These are phyloP conservation scores for Pasiphila rectangulata DNA, from an alignment of 2,888 invertebrate genomes.

Conservation along the genomic window DNA sequence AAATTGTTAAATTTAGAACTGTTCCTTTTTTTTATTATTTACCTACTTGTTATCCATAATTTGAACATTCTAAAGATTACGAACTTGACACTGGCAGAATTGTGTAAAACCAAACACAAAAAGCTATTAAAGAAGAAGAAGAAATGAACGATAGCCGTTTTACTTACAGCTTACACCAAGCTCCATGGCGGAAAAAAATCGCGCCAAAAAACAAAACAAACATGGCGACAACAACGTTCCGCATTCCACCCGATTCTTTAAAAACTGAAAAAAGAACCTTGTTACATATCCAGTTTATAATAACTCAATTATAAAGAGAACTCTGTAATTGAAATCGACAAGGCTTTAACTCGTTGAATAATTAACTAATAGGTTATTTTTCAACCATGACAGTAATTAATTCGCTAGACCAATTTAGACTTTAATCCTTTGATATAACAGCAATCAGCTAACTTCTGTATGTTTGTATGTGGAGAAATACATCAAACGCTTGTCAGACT, in stretches of 20 bases:
- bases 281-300: constrained; percentile 4
- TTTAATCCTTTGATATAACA: constrained; percentile 9
- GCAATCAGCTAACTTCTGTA: neutral
- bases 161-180: too few relatives aligned
- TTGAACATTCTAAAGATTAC: too few relatives aligned
- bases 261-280: constrained; percentile 10
- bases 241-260: neutral
- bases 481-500: constrained; percentile 6
- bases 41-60: too few relatives aligned
- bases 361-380: constrained; percentile 13
- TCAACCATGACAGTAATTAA: neutral
- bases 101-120: too few relatives aligned
- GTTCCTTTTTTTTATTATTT: too few relatives aligned
- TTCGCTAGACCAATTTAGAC: constrained; percentile 1
- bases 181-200: too few relatives aligned
- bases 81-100: too few relatives aligned
- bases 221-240: too few relatives aligned
- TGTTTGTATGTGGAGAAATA: neutral
- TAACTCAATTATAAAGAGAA: constrained; percentile 7
- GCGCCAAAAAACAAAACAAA: too few relatives aligned
- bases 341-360: constrained; percentile 19
- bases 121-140: too few relatives aligned
- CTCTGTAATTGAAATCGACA: constrained; percentile 22
- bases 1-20: too few relatives aligned
- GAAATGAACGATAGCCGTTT: too few relatives aligned